Percentiles rank a stretch among this genome's conserved stretches.
Conservation (phyloP, 2,797 vertebrate species). For the Simalia tracyae region DNA sequence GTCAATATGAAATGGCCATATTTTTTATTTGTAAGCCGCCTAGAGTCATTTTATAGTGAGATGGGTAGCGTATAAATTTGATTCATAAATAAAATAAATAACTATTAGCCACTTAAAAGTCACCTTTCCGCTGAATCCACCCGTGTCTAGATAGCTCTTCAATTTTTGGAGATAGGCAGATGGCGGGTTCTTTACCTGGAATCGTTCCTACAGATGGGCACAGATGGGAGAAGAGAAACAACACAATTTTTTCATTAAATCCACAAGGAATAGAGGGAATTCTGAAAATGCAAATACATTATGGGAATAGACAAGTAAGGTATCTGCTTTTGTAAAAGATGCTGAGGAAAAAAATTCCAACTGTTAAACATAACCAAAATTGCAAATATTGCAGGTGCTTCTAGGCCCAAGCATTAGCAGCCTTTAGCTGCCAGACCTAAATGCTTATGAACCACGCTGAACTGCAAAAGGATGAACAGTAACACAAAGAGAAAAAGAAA, state of each 20-base stretch:
- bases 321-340: not conserved
- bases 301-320: not conserved
- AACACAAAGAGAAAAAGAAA: not conserved
- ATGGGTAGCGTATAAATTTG: too few relatives aligned
- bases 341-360: not conserved
- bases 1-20: not conserved
- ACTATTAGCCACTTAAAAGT: slow-evolving; percentile 48
- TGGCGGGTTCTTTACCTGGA: slow-evolving; percentile 93
- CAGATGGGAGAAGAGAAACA: not conserved
- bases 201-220: slow-evolving; percentile 81
- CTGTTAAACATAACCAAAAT: not conserved
- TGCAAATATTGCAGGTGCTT: not conserved
- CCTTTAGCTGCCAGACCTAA: not conserved
- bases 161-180: slow-evolving; percentile 91
- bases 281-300: not conserved
- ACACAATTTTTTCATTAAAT: not conserved
- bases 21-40: too few relatives aligned
- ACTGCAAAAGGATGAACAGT: not conserved
- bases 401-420: not conserved
- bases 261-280: not conserved
- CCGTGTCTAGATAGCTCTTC: slow-evolving; percentile 84
- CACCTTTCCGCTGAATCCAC: slow-evolving; percentile 89
- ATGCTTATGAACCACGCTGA: not conserved
- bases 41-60: too few relatives aligned
- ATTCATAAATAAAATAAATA: too few relatives aligned